Evolutionary conservation across 2,888 invertebrate genomes (phyloP), one percentile per base, ranked within the genome.

Genomic region (Deilephila porcellus): DNA sequence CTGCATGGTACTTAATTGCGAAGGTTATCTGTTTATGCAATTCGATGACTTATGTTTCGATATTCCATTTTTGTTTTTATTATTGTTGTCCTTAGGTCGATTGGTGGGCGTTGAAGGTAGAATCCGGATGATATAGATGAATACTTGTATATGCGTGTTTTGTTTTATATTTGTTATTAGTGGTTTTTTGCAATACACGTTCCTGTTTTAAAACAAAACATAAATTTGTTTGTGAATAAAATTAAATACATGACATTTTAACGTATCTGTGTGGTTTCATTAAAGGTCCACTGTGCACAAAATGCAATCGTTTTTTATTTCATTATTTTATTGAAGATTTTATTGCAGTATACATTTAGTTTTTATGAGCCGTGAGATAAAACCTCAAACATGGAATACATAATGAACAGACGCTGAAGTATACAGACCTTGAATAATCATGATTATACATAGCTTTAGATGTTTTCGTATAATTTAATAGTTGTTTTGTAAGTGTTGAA

Each of bases 401-500:
- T 67, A 52, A 52, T 67, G 67, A 67, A 67, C 45, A 67, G 25
- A 52, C 52, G 17, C 17, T 45, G 67, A 67, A 52, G 67, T 25
- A 25, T 67, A 67, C 25, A 67, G 67, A 25, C 67, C 52, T 67
- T 67, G 67, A 52, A 67, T 25, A 67, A 67, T 67, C 52, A 67
- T 67, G 25, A 52, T 67, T 67, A 67, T 45, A 67, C 45, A 67
- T 52, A 67, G 67, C 67, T 67, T 52, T 67, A 25, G 3, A 67
- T 52, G 52, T 17, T 67, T 67, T 67, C 11, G 67, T 52, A 67
- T 52, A 67, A 52, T 45, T 67, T 25, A 67, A 67, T 52, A 25
- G 67, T 5, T 67, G 67, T 67, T 78, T 84, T 80, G 76, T 86
- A 91, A 89, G 17, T 88, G 87, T 86, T 88, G 88, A 81, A 84